Evolutionary conservation across 2,888 invertebrate genomes (phyloP), one percentile per base, ranked within the genome.

Genomic region (Agrenia bidenticulata): DNA sequence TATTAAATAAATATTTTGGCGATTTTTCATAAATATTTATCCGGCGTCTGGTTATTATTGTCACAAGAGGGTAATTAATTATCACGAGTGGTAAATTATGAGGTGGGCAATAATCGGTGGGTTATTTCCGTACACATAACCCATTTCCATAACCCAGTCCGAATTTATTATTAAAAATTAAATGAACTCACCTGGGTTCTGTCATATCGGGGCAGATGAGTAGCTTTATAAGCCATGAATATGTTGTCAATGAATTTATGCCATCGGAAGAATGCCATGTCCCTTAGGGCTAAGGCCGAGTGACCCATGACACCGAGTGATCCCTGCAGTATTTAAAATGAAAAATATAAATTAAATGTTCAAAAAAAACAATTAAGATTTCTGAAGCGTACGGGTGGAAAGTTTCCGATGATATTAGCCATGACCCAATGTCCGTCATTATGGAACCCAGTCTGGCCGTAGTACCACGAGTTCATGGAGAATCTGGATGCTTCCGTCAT

Each of bases 251-350:
- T 19, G 19, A 19, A 5, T 5, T 15, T 19, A n/a, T 45, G 45
- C n/a, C n/a, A 91, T 78, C 89, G 86, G 81, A 92, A 92, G 83
- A 92, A 92, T 24, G 89, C 81, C 0, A 92, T 92, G 80, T 92
- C 92, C 1, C 92, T 83, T 91, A 92, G 91, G 0, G 92, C 89
- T 0, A 91, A 91, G 0, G 90, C 86, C 0, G 89, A 26, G 9
- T 59, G 45, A 23, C 45, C 59, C 59, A 59, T 59, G 21, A 45
- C 45, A 2, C 59, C 59, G 7, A 45, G 7, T 1, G 23, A 23
- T 11, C 42, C 42, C 55, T 55, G 17, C 5, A 55, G 24, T n/a
- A n/a, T n/a, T n/a, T n/a, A n/a, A n/a, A n/a, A n/a, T n/a, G n/a
- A 39, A 39, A 39, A n/a, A 49, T 49, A 19, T 11, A 49, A 49